These are phyloP conservation scores for Prenolepis imparis DNA, from an alignment of 2,888 invertebrate species.

Conservation along the genomic window DNA sequence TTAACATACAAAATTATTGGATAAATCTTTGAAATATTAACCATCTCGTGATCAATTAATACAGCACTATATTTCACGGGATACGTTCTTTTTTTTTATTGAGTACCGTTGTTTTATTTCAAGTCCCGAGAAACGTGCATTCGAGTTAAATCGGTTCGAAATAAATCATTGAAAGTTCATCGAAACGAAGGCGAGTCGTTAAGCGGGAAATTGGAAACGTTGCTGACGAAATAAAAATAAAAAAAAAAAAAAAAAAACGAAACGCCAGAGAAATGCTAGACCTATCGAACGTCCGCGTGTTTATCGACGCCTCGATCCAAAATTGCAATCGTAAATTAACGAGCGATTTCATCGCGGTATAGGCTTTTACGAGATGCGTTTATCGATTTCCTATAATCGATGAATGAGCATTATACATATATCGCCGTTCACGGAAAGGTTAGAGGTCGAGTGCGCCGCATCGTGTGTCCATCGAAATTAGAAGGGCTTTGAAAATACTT, in stretches of 20 bases:
- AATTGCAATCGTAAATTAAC: slow-evolving; percentile 47
- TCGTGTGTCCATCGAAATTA: slow-evolving; percentile 41
- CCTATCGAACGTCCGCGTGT: not conserved
- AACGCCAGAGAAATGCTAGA: slow-evolving; percentile 1
- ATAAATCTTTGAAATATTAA: not conserved
- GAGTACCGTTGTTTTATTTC: not conserved
- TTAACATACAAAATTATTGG: not conserved
- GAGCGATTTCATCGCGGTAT: slow-evolving; percentile 23
- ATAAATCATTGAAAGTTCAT: slow-evolving; percentile 19
- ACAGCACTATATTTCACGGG: not conserved
- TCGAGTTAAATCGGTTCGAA: slow-evolving; percentile 32
- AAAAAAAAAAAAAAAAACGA: slow-evolving; percentile 13
- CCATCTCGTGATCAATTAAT: not conserved
- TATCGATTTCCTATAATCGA: slow-evolving; percentile 53
- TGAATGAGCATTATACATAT: slow-evolving; percentile 45
- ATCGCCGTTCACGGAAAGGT: slow-evolving; percentile 62
- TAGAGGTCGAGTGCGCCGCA: slow-evolving; percentile 53
- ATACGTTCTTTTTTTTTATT: not conserved
- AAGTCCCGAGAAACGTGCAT: not conserved
- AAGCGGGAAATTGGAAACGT: slow-evolving; percentile 31
- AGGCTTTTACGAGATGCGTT: slow-evolving; percentile 22
- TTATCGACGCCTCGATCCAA: not conserved
- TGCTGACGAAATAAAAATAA: slow-evolving; percentile 20
- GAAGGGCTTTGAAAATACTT: slow-evolving; percentile 42
- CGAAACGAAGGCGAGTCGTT: not conserved